These are phyloP conservation scores for Glareola pratincola DNA, from an alignment of 2,113 vertebrate species.

Conservation along the genomic window DNA sequence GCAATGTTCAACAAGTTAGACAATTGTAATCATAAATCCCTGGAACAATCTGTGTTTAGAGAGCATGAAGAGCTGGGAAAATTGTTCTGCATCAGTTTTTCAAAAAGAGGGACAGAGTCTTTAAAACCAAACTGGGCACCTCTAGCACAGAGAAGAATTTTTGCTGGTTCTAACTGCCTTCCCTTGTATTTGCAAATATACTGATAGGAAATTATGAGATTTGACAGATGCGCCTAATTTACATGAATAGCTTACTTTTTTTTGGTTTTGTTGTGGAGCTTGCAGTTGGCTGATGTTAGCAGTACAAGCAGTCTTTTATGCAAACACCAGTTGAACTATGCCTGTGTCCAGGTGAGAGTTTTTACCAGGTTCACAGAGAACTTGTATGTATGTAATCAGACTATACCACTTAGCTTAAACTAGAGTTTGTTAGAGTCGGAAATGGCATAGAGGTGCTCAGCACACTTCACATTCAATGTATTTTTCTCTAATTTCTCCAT, in stretches of 20 bases:
- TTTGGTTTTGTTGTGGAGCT: neutral
- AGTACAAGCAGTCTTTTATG: neutral
- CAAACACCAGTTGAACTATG: neutral
- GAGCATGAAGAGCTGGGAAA: neutral
- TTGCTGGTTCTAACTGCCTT: neutral
- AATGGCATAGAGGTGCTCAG: neutral
- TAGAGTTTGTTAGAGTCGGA: neutral
- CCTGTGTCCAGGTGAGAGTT: neutral
- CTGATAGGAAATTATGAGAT: neutral
- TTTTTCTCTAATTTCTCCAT: neutral
- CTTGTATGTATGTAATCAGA: neutral
- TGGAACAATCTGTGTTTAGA: neutral
- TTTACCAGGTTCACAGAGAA: neutral
- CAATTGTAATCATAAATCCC: neutral
- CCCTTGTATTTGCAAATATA: neutral
- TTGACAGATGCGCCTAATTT: neutral
- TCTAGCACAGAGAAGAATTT: neutral
- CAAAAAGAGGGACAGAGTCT: neutral
- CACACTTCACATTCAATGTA: neutral
- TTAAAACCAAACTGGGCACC: neutral
- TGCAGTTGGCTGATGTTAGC: neutral
- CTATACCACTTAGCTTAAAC: neutral
- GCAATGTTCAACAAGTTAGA: neutral
- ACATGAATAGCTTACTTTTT: neutral
- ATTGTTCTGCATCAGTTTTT: neutral